phyloP scores from a whole-genome alignment of 2,797 vertebrate genomes.

The Synaphobranchus kaupii region DNA sequence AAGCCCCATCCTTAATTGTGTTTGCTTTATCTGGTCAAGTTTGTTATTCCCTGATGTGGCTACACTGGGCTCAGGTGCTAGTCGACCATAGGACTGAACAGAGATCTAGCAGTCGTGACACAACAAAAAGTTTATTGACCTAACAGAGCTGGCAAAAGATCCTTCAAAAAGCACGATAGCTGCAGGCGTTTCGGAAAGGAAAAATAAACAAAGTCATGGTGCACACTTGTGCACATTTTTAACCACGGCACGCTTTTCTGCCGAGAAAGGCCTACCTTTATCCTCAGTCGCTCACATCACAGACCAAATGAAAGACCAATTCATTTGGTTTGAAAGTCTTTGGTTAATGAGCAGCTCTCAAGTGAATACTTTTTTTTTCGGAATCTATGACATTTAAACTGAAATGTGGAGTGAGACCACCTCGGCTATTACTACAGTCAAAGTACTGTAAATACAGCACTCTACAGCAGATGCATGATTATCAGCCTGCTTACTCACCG shows the following conservation, averaged over 20 bases:
- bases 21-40: conserved; percentile 31
- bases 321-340: conserved; percentile 67
- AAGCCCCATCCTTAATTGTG: conserved; percentile 5
- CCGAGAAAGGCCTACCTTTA: conserved; percentile 20
- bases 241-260: conserved; percentile 5
- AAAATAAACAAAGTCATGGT: too few relatives aligned
- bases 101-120: conserved; percentile 36
- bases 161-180: conserved; percentile 21
- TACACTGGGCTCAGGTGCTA: background rate
- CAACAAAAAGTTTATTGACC: conserved; percentile 25
- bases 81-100: background rate
- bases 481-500: conserved; percentile 49
- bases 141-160: conserved; percentile 23
- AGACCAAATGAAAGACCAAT: conserved; percentile 71
- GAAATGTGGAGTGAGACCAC: conserved; percentile 65
- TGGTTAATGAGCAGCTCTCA: conserved; percentile 64
- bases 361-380: conserved; percentile 55
- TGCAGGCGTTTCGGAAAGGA: background rate
- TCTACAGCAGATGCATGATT: conserved; percentile 51
- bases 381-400: conserved; percentile 72
- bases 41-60: conserved; percentile 28
- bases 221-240: conserved; percentile 11
- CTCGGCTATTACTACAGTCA: conserved; percentile 66
- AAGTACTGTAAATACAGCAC: conserved; percentile 66
- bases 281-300: conserved; percentile 47